Evolutionary conservation across 2,113 vertebrate species (phyloP).

Genomic region (Xiphophorus hellerii): DNA sequence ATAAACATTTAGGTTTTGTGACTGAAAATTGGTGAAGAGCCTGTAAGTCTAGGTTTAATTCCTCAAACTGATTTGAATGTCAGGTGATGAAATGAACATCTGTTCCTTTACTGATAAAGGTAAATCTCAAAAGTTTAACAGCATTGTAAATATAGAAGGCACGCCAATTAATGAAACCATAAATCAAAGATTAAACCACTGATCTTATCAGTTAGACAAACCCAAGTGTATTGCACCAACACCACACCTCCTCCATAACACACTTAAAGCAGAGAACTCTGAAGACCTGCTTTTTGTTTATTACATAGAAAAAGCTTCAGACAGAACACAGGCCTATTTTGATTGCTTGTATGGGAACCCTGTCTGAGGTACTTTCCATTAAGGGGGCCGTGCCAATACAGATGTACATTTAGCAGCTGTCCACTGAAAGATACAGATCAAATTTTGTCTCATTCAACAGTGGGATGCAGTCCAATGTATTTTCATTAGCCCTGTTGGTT

Average conservation of each 20-base stretch:
- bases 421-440: conserved; percentile 42
- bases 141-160: conserved; percentile 29
- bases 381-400: background rate
- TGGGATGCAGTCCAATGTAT: conserved; percentile 43
- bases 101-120: conserved; percentile 13
- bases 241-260: conserved; percentile 32
- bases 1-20: conserved; percentile 16
- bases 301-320: conserved; percentile 30
- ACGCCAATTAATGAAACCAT: conserved; percentile 41
- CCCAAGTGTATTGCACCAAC: conserved; percentile 42
- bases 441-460: conserved; percentile 43
- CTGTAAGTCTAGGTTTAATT: conserved; percentile 3
- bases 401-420: conserved; percentile 22
- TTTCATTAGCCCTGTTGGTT: conserved; percentile 65
- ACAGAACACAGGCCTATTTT: conserved; percentile 18
- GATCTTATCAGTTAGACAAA: conserved; percentile 53
- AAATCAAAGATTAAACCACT: conserved; percentile 42
- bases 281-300: conserved; percentile 43
- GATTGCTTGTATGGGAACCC: conserved; percentile 5
- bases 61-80: conserved; percentile 21
- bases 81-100: conserved; percentile 33
- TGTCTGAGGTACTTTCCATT: conserved; percentile 19
- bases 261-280: conserved; percentile 29
- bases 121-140: conserved; percentile 26
- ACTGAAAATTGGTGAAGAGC: conserved; percentile 18